Base-by-base conservation (phyloP, 2,797 vertebrate genomes). In the Periophthalmus magnuspinnatus region DNA sequence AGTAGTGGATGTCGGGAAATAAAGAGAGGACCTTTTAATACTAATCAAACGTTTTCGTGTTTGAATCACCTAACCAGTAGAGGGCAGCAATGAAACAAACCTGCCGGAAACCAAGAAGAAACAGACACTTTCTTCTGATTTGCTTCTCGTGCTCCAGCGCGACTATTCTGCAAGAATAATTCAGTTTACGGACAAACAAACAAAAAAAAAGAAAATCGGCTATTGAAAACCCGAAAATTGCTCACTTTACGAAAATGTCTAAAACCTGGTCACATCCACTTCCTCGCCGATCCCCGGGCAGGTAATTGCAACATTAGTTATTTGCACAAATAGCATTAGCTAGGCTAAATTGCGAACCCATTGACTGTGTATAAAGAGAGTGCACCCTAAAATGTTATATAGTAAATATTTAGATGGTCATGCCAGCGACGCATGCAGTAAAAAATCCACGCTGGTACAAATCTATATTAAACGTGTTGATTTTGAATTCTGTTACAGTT, bases 271-370 rank as follows among this genome's bases (percentile, higher is more conserved):
- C 47, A 28, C 45, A 65, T 17, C 45, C 63, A n/a, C 45, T n/a
- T 65, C 47, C 63, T 33, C 63, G 63, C n/a, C 63, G 63, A 21
- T 45, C 13, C 47, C 41, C 62, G 14, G 92, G 92, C 83, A 94
- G 93, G 94, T 95, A 83, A 89, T 83, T 38, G 0, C 0, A 63
- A 17, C 9, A 58, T 21, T 68, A 19, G 6, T 13, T n/a, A 34
- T 58, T 17, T 52, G 59, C 60, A 10, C 3, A 13, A 14, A 62
- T 80, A 84, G 86, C 81, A 55, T 76, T 69, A 77, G 52, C 52
- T 3, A 22, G 3, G 50, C n/a, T 21, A 21, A n/a, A 50, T 19
- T 6, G 47, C 6, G 17, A 50, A 50, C 48, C 47, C 48, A n/a
- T 7, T 50, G 48, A 50, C 47, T 7, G 19, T 13, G n/a, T n/a